Evolutionary conservation across 2,888 invertebrate genomes (phyloP).

Genomic region (Coenonympha arcania): DNA sequence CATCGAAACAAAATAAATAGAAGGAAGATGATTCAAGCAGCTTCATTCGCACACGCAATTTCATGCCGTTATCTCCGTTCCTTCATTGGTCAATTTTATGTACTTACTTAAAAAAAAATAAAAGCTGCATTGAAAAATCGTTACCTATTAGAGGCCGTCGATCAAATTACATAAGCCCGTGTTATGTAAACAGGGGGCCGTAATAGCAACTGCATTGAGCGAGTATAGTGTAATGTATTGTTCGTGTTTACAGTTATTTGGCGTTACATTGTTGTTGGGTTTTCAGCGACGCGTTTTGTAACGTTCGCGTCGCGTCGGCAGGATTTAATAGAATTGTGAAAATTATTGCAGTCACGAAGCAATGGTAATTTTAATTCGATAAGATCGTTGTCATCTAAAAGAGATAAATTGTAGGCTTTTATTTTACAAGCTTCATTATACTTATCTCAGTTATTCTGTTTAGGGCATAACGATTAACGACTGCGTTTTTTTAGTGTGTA

Average conservation of each 20-base stretch:
- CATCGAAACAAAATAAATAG: no score
- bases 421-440: not conserved
- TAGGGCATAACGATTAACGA: no score
- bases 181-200: conserved; percentile 17
- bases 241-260: conserved; percentile 24
- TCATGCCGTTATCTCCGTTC: no score
- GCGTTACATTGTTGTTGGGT: conserved; percentile 15
- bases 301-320: not conserved
- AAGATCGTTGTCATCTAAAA: not conserved
- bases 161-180: conserved; percentile 14
- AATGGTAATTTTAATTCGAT: not conserved
- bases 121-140: no score
- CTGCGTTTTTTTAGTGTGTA: no score
- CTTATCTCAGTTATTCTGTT: no score
- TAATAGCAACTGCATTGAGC: conserved; percentile 16
- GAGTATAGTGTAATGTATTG: conserved; percentile 21
- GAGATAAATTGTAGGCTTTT: not conserved
- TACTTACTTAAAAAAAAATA: no score
- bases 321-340: not conserved
- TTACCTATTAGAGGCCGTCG: no score
- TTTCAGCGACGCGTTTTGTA: conserved; percentile 4
- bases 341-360: not conserved
- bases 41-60: no score
- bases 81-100: no score
- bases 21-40: no score